phyloP scores from a whole-genome alignment of 2,888 invertebrate species.

The Graphium colonna region DNA sequence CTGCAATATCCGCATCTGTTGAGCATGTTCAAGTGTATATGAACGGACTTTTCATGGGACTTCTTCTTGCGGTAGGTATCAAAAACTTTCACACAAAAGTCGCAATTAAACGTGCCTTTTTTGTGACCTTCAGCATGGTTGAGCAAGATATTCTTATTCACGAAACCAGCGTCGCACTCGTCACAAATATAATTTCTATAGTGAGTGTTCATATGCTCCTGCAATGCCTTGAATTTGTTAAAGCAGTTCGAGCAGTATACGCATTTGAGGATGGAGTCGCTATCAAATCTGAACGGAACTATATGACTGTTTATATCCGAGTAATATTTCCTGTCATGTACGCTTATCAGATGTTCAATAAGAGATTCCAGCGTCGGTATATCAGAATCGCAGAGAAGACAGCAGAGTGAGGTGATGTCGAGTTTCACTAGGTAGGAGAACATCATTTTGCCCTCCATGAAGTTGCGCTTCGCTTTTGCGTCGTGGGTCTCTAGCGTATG shows the following conservation, averaged over 20 bases:
- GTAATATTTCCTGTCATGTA: conserved; percentile 34
- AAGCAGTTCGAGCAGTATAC: conserved; percentile 31
- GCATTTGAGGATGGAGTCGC: conserved; percentile 33
- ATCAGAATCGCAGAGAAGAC: conserved; percentile 26
- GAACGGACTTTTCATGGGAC: conserved; percentile 57
- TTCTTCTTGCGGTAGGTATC: conserved; percentile 52
- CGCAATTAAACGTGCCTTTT: conserved; percentile 43
- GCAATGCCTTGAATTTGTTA: conserved; percentile 31
- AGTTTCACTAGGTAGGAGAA: conserved; percentile 44
- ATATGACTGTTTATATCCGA: conserved; percentile 40
- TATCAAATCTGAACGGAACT: conserved; percentile 45
- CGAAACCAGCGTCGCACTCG: conserved; percentile 39
- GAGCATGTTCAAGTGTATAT: conserved; percentile 42
- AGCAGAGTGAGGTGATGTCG: conserved; percentile 42
- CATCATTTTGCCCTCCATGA: conserved; percentile 41
- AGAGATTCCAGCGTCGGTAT: conserved; percentile 27
- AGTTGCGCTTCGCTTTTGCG: conserved; percentile 33
- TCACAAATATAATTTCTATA: conserved; percentile 44
- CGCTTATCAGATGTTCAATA: conserved; percentile 26
- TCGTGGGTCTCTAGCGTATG: conserved; percentile 41
- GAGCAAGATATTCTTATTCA: conserved; percentile 33
- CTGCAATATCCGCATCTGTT: conserved; percentile 43
- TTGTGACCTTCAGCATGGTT: conserved; percentile 36
- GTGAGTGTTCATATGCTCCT: conserved; percentile 49
- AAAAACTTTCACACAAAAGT: conserved; percentile 55